These are phyloP conservation scores for Atethmia centrago DNA, from an alignment of 2,888 invertebrate genomes.

Conservation along the genomic window DNA sequence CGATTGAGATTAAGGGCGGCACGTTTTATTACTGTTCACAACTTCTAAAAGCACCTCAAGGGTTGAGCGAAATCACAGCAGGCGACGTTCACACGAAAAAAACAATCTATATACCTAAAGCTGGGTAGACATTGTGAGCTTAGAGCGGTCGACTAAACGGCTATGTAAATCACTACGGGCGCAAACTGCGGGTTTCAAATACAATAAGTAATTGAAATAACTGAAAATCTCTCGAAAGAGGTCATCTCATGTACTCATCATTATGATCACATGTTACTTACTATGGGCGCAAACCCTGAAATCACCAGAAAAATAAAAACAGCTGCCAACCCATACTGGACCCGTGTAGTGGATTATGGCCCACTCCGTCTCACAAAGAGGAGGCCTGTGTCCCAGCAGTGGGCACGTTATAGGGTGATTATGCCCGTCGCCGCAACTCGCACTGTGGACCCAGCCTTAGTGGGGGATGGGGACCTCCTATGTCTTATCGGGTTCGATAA, in stretches of 20 bases:
- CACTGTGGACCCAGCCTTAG: background rate
- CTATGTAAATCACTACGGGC: background rate
- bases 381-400: background rate
- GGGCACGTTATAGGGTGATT: too few species aligned
- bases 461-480: slow-evolving; percentile 2
- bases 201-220: background rate
- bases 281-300: too few species aligned
- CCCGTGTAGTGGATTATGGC: background rate
- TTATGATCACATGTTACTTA: too few species aligned
- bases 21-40: slow-evolving; percentile 47
- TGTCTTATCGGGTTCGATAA: slow-evolving; percentile 64
- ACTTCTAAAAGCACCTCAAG: slow-evolving; percentile 44
- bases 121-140: background rate
- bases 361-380: background rate
- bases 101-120: slow-evolving; percentile 39
- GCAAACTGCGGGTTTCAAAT: background rate
- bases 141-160: background rate
- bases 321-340: background rate
- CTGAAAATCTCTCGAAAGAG: too few species aligned
- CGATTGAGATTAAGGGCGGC: slow-evolving; percentile 23
- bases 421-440: background rate
- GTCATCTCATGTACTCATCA: too few species aligned
- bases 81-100: slow-evolving; percentile 60
- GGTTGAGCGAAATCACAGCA: slow-evolving; percentile 42
- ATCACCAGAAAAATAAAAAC: background rate